Evolutionary conservation across 1,140 invertebrate genomes (phyloP).

Genomic region (Drosophila bifasciata): DNA sequence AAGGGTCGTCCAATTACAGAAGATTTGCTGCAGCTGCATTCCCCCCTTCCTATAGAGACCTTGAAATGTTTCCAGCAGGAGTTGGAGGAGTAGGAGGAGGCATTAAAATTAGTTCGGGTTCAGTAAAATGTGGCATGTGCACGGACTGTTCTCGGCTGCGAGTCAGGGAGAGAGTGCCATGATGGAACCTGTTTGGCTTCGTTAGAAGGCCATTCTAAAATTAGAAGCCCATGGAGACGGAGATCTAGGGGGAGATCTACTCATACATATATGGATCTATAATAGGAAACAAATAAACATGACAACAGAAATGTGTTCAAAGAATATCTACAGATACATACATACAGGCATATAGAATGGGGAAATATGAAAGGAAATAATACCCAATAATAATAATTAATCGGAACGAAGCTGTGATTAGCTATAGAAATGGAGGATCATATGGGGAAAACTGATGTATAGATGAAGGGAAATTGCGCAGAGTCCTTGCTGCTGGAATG

Average conservation of each 20-base stretch:
- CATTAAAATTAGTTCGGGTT: conserved; percentile 58
- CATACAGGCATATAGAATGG: neutral
- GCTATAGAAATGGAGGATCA: too few relatives aligned
- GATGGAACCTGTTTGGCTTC: conserved; percentile 60
- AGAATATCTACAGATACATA: conserved; percentile 1
- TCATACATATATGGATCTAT: conserved; percentile 25
- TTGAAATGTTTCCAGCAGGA: conserved; percentile 50
- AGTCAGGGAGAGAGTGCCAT: too few relatives aligned
- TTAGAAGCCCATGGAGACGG: conserved; percentile 43
- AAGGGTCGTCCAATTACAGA: conserved; percentile 39
- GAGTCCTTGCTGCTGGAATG: too few relatives aligned
- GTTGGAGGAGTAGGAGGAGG: neutral
- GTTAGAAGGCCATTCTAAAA: conserved; percentile 59
- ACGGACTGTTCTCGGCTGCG: neutral
- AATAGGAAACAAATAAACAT: conserved; percentile 55
- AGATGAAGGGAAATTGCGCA: too few relatives aligned
- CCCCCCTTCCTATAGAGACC: conserved; percentile 21
- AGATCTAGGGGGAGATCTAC: conserved; percentile 37
- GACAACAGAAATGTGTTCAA: conserved; percentile 40
- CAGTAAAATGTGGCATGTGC: conserved; percentile 34
- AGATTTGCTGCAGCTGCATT: conserved; percentile 53
- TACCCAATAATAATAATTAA: neutral
- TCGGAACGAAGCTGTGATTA: too few relatives aligned
- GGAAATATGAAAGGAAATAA: too few relatives aligned
- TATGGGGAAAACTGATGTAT: too few relatives aligned